Conservation (phyloP, 1,140 invertebrate species). For the Muscidifurax raptorellus region DNA sequence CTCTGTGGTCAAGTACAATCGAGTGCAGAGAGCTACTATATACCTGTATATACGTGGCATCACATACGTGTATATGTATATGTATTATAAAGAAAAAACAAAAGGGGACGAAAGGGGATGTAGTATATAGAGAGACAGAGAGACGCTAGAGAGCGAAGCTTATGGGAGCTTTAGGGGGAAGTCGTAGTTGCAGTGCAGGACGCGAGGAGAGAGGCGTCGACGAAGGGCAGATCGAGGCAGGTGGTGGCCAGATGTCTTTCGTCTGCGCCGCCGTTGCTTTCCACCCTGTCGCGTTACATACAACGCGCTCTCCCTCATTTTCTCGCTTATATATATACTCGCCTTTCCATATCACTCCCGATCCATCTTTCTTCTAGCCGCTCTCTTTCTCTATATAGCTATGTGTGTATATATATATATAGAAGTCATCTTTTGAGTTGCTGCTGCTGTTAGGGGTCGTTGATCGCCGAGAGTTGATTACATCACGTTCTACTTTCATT, state of each 20-base stretch:
- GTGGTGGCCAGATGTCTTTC: slow-evolving; percentile 75
- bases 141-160: slow-evolving; percentile 1
- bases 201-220: slow-evolving; percentile 39
- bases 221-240: slow-evolving; percentile 70
- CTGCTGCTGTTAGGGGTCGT: slow-evolving; percentile 19
- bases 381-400: not conserved
- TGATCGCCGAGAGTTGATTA: not conserved
- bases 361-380: slow-evolving; percentile 43
- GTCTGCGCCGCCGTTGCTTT: slow-evolving; percentile 54
- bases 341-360: slow-evolving; percentile 31
- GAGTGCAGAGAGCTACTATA: not conserved
- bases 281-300: slow-evolving; percentile 64
- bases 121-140: not conserved
- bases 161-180: slow-evolving; percentile 48
- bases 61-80: not conserved
- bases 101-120: not conserved
- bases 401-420: not conserved
- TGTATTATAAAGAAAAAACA: slow-evolving; percentile 13
- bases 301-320: slow-evolving; percentile 47
- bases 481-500: not conserved
- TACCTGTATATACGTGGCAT: too few species aligned
- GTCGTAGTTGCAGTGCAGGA: not conserved
- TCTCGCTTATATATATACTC: slow-evolving; percentile 2
- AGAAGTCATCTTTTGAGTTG: not conserved
- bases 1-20: slow-evolving; percentile 46